Conservation (phyloP, 2,888 invertebrate species). For the Scrobipalpa atriplicella region DNA sequence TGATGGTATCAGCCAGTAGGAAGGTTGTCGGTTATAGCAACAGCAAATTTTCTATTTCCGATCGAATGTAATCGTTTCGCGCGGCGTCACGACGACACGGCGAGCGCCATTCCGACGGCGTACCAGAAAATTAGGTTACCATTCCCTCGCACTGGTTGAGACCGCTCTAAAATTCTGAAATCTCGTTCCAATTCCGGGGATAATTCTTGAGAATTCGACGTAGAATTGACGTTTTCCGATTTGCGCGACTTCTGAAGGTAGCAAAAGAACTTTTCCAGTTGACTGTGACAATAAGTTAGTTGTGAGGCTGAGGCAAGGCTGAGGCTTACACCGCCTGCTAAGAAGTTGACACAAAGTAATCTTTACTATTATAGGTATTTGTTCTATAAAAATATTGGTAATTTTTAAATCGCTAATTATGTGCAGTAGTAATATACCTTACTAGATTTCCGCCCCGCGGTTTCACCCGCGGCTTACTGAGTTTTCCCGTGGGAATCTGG, state of each 20-base stretch:
- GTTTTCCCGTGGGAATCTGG: too few species aligned
- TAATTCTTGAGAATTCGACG: constrained; percentile 61
- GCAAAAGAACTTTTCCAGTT: constrained; percentile 25
- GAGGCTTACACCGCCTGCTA: not conserved
- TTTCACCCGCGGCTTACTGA: too few species aligned
- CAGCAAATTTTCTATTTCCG: constrained; percentile 67
- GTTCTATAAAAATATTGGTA: too few species aligned
- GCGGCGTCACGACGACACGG: constrained; percentile 47
- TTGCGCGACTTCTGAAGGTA: constrained; percentile 37
- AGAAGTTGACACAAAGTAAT: too few species aligned
- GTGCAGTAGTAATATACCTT: too few species aligned
- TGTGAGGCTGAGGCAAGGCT: constrained; percentile 33
- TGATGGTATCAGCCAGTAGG: not conserved
- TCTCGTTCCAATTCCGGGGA: constrained; percentile 57
- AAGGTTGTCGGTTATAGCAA: constrained; percentile 58
- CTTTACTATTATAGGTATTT: too few species aligned
- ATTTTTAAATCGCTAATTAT: too few species aligned
- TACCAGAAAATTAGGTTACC: constrained; percentile 71
- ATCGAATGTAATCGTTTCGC: constrained; percentile 63
- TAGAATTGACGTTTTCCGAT: constrained; percentile 53
- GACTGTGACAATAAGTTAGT: constrained; percentile 38
- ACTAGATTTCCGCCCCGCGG: too few species aligned
- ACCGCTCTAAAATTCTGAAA: constrained; percentile 62
- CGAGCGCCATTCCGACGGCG: constrained; percentile 47
- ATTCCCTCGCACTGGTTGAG: constrained; percentile 50